Percentiles rank a stretch among this genome's conserved stretches.
Evolutionary conservation across 2,797 vertebrate genomes (phyloP).

Genomic region (Parotocinclus haroldoi): DNA sequence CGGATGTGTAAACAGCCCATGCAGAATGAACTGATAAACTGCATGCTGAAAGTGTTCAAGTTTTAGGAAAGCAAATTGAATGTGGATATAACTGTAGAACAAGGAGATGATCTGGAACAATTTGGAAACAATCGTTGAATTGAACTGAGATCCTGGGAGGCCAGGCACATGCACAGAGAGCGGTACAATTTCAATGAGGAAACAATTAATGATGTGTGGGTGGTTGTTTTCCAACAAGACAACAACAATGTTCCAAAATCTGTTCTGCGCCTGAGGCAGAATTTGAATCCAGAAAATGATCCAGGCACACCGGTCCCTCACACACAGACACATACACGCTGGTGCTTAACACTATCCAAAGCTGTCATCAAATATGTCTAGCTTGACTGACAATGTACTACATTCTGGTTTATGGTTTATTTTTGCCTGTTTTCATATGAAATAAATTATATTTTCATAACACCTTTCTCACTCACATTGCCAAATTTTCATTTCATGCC

Average conservation of each 20-base stretch:
- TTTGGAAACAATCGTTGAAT: slow-evolving; percentile 30
- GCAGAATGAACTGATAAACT: too few species aligned
- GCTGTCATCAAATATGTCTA: too few species aligned
- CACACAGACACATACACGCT: slow-evolving; percentile 45
- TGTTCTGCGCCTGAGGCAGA: slow-evolving; percentile 67
- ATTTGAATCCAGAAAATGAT: slow-evolving; percentile 55
- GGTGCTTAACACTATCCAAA: too few species aligned
- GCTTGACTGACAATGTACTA: background rate
- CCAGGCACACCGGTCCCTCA: slow-evolving; percentile 28
- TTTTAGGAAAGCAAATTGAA: background rate
- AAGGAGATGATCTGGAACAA: slow-evolving; percentile 1
- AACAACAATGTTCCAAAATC: slow-evolving; percentile 74
- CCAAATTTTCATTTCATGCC: background rate
- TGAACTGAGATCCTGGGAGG: slow-evolving; percentile 58
- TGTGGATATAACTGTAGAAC: slow-evolving; percentile 29
- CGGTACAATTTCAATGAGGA: slow-evolving; percentile 71
- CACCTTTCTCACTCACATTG: slow-evolving; percentile 22
- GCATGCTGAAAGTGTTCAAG: background rate
- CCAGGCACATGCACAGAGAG: slow-evolving; percentile 66
- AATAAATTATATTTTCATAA: slow-evolving; percentile 37
- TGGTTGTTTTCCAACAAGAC: slow-evolving; percentile 74
- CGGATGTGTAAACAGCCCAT: too few species aligned
- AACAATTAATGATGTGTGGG: slow-evolving; percentile 81
- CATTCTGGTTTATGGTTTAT: slow-evolving; percentile 10
- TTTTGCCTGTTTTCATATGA: slow-evolving; percentile 26